phyloP scores from a whole-genome alignment of 2,888 invertebrate species.

The Amiota mariae region DNA sequence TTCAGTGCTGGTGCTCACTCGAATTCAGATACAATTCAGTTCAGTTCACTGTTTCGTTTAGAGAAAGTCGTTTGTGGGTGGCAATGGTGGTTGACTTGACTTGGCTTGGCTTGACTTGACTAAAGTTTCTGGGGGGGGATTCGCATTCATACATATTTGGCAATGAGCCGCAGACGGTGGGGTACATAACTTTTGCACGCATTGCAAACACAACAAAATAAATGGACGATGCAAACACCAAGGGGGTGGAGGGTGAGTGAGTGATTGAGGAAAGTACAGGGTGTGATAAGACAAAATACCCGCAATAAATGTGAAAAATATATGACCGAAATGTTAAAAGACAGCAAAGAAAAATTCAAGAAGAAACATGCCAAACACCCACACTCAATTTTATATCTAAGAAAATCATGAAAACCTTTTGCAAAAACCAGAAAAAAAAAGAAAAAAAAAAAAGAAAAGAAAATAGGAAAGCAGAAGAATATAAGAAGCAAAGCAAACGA shows the following conservation, averaged over 20 bases:
- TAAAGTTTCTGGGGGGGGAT: neutral
- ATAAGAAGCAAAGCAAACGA: neutral
- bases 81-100: neutral
- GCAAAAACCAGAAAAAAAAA: slow-evolving; percentile 1
- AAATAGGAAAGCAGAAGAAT: slow-evolving; percentile 30
- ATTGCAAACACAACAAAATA: slow-evolving; percentile 56
- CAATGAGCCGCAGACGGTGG: slow-evolving; percentile 46
- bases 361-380: slow-evolving; percentile 22
- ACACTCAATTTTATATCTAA: no score
- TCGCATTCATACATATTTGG: slow-evolving; percentile 30
- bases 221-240: neutral
- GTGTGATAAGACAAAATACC: slow-evolving; percentile 72
- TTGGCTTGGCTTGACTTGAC: neutral
- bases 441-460: slow-evolving; percentile 33
- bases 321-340: slow-evolving; percentile 63
- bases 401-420: slow-evolving; percentile 24
- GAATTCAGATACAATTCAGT: no score
- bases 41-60: neutral
- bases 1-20: neutral
- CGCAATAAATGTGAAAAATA: slow-evolving; percentile 71
- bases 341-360: slow-evolving; percentile 48
- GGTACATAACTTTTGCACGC: slow-evolving; percentile 59
- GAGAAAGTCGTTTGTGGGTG: neutral
- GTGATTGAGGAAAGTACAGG: slow-evolving; percentile 44
- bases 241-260: slow-evolving; percentile 3